Evolutionary conservation across 1,140 invertebrate species (phyloP), one percentile per base, ranked within the genome.

Genomic region (Nixonia krombeini): DNA sequence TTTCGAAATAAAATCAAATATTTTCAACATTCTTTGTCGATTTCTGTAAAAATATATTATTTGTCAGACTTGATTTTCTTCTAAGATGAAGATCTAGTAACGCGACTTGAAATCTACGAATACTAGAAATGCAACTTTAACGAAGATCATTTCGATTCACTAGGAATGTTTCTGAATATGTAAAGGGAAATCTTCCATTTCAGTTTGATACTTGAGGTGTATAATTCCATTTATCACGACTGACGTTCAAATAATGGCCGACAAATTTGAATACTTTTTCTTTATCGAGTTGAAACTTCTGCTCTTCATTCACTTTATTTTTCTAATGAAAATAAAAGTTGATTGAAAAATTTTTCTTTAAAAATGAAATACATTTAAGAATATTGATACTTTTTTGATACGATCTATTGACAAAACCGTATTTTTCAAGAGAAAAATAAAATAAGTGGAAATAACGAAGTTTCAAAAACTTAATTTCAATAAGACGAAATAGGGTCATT

Each of bases 71-170:
- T 42, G n/a, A 23, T n/a, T 41, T 12, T n/a, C 44, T n/a, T 26
- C 46, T 12, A 13, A 42, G 42, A 47, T 69, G 52, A n/a, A n/a
- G n/a, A n/a, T n/a, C 28, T 46, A 51, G 26, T 23, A 35, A 15
- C 31, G 37, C 29, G 33, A n/a, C 13, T 31, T 56, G 47, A 31
- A 37, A 61, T 29, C 57, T 18, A 37, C 18, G 47, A 35, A 15
- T 45, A 42, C 21, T 2, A 1, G 17, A 47, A 66, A 66, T 49
- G 52, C 26, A 42, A 12, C 7, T 40, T 66, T 33, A 40, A 40
- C 25, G 6, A 40, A 16, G 29, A 46, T 16, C 12, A 7, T 8
- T 7, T 38, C 17, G 16, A 38, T 17, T 13, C 9, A 2, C 8
- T 42, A 42, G 40, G 40, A 42, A 42, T 42, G 42, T 45, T 38